Evolutionary conservation across 2,113 vertebrate species (phyloP).

Genomic region (Podocnemis expansa): DNA sequence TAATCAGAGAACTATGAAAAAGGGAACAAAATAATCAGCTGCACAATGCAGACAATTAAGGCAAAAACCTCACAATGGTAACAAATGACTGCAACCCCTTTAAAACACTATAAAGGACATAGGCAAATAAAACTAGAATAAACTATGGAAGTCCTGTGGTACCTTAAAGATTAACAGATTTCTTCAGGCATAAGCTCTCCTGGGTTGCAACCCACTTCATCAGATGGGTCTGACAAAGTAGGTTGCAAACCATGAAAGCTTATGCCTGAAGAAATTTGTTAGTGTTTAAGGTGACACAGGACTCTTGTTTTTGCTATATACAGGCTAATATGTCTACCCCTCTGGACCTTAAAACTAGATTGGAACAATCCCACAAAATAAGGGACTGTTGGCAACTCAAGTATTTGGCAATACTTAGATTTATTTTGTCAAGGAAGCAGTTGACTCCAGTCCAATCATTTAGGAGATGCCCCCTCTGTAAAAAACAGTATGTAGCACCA

Average conservation of each 20-base stretch:
- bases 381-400: slow-evolving; percentile 1
- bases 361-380: neutral
- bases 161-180: too few species aligned
- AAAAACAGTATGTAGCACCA: neutral
- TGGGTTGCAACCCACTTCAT: too few species aligned
- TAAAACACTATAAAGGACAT: neutral
- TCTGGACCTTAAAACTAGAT: neutral
- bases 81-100: neutral
- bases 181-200: too few species aligned
- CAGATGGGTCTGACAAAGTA: too few species aligned
- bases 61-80: neutral
- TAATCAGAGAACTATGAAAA: neutral
- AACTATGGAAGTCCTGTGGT: too few species aligned
- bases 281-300: too few species aligned
- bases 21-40: accelerated
- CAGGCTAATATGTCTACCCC: too few species aligned
- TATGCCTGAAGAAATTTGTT: too few species aligned
- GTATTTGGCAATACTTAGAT: neutral
- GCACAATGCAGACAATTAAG: neutral
- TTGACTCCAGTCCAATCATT: neutral
- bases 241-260: too few species aligned
- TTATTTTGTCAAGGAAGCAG: slow-evolving; percentile 13
- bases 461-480: neutral
- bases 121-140: neutral
- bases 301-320: too few species aligned